phyloP scores from a whole-genome alignment of 2,797 vertebrate genomes.

The Hephaestus fuliginosus region DNA sequence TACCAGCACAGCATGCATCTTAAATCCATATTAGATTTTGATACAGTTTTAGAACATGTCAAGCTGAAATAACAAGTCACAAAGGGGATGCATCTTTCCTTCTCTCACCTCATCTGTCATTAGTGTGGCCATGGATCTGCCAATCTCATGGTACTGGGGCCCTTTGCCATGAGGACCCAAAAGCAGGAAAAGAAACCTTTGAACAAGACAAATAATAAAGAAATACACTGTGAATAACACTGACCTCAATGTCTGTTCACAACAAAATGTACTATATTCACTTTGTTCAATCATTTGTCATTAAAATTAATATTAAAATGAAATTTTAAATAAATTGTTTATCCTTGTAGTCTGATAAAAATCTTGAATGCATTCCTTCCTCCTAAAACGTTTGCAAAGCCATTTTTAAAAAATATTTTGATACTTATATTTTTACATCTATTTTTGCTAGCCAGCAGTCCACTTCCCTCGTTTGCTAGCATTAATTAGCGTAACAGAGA shows the following conservation, averaged over 20 bases:
- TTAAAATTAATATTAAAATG: too few species aligned
- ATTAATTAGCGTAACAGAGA: neutral
- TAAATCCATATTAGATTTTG: neutral
- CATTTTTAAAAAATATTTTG: neutral
- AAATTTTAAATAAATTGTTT: neutral
- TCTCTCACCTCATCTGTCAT: constrained; percentile 96
- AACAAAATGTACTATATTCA: neutral
- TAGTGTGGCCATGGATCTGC: constrained; percentile 96
- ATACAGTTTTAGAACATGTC: too few species aligned
- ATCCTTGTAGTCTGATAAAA: neutral
- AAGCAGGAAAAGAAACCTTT: constrained; percentile 95
- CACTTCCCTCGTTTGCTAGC: neutral
- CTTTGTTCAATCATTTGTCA: neutral
- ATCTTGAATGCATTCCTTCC: neutral
- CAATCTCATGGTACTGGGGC: constrained; percentile 96
- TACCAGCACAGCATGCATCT: neutral
- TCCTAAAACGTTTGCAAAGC: neutral
- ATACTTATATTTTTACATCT: neutral
- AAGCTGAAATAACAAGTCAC: too few species aligned
- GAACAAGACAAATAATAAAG: constrained; percentile 37
- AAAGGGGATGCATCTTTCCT: neutral
- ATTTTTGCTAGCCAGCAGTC: neutral
- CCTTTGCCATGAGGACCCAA: constrained; percentile 95
- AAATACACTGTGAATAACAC: neutral
- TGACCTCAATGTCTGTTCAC: neutral